Conservation (phyloP, 2,113 vertebrate species). For the Zeus faber region DNA sequence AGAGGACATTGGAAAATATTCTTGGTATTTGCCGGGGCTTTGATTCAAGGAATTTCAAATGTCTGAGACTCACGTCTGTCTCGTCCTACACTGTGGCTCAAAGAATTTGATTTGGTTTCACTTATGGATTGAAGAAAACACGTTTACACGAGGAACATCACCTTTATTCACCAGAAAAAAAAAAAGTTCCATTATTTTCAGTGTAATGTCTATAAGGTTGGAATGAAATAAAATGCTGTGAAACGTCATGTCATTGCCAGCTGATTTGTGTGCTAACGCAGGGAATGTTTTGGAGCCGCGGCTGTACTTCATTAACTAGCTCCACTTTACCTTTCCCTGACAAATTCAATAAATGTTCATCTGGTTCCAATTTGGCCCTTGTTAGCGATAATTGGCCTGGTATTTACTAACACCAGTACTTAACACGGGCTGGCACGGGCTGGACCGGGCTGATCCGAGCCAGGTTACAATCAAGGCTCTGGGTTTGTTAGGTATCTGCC, state of each 20-base stretch:
- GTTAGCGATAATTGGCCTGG: slow-evolving; percentile 68
- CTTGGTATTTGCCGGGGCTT: no score
- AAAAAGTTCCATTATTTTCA: no score
- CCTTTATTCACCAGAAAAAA: no score
- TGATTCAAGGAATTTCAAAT: no score
- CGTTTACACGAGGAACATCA: no score
- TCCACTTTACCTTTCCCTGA: slow-evolving; percentile 64
- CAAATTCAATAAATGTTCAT: slow-evolving; percentile 70
- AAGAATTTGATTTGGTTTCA: no score
- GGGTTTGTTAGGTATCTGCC: slow-evolving; percentile 44
- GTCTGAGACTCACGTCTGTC: no score
- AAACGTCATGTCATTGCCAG: slow-evolving; percentile 33
- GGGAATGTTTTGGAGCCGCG: slow-evolving; percentile 14
- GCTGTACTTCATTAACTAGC: slow-evolving; percentile 58
- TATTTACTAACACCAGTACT: slow-evolving; percentile 73
- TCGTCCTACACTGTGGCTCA: no score
- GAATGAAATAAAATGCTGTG: no score
- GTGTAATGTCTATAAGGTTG: no score
- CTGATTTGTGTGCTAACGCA: slow-evolving; percentile 18
- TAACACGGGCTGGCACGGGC: slow-evolving; percentile 40
- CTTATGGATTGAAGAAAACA: no score
- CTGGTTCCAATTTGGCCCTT: slow-evolving; percentile 65
- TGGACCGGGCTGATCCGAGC: slow-evolving; percentile 34
- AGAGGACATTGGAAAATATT: no score
- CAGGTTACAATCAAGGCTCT: slow-evolving; percentile 36